These are phyloP conservation scores for Ictalurus punctatus DNA, from an alignment of 2,113 vertebrate genomes.

Conservation along the genomic window DNA sequence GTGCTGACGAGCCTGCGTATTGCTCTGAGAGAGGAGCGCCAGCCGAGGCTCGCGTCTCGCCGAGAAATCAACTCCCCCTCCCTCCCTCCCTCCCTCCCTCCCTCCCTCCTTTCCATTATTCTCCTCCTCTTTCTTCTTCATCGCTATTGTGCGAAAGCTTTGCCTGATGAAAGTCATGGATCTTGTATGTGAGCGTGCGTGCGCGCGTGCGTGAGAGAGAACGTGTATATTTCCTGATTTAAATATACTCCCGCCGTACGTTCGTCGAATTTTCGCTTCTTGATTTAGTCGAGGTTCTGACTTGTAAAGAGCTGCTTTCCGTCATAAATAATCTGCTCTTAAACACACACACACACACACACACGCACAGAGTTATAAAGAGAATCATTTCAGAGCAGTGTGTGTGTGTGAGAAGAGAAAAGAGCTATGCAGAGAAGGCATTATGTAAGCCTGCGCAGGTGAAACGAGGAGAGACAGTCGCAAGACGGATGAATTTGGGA, in stretches of 20 bases:
- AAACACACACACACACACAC: not conserved
- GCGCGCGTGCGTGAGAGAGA: not conserved
- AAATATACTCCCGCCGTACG: conserved; percentile 17
- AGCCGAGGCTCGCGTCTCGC: conserved; percentile 21
- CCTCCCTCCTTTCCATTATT: not conserved
- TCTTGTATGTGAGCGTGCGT: conserved; percentile 3
- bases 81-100: not conserved
- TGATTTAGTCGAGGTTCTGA: conserved; percentile 22
- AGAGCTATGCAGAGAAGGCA: not conserved
- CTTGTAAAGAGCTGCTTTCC: conserved; percentile 7
- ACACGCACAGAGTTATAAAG: not conserved
- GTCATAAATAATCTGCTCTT: conserved; percentile 47
- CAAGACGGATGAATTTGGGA: not conserved
- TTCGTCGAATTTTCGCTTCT: conserved; percentile 12
- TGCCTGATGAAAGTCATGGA: conserved; percentile 38
- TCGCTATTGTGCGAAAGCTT: conserved; percentile 11
- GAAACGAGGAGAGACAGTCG: conserved; percentile 1
- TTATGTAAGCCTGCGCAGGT: conserved; percentile 2
- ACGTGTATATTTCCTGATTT: not conserved
- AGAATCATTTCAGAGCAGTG: not conserved
- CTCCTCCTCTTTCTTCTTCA: not conserved
- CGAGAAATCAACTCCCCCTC: conserved; percentile 31
- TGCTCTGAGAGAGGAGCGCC: conserved; percentile 40
- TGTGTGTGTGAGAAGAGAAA: not conserved
- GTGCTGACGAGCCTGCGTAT: conserved; percentile 49